These are phyloP conservation scores for Cacoxenus indagator DNA, from an alignment of 2,888 invertebrate species.

Conservation along the genomic window DNA sequence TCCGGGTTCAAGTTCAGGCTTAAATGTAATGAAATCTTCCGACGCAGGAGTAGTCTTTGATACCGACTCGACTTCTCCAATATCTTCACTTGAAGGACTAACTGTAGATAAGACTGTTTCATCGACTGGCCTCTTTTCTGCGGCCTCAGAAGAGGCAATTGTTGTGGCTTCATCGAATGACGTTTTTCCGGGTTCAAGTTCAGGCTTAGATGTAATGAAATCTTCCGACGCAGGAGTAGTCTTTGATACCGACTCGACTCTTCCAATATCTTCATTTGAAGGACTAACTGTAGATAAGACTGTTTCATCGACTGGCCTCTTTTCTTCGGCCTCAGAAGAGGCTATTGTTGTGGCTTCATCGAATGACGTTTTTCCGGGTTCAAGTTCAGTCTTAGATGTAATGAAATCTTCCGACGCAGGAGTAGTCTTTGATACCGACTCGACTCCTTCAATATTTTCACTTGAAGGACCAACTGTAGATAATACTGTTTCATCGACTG, in stretches of 20 bases:
- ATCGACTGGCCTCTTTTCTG: conserved; percentile 16
- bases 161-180: conserved; percentile 2
- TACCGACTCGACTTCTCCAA: conserved; percentile 25
- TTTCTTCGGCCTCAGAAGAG: conserved; percentile 20
- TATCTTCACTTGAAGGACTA: conserved; percentile 22
- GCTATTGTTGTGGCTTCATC: conserved; percentile 16
- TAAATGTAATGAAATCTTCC: conserved; percentile 28
- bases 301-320: conserved; percentile 16
- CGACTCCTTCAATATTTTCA: too few species aligned
- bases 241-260: too few species aligned
- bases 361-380: background rate
- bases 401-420: too few species aligned
- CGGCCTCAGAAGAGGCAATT: conserved; percentile 20
- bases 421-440: too few species aligned
- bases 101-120: background rate
- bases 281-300: too few species aligned
- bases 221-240: too few species aligned
- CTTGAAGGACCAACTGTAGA: too few species aligned
- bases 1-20: conserved; percentile 22
- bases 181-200: background rate
- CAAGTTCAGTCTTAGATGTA: background rate
- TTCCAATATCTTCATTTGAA: too few species aligned
- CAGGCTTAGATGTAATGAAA: too few species aligned
- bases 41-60: conserved; percentile 31
- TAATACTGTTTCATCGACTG: too few species aligned